phyloP scores from a whole-genome alignment of 2,113 vertebrate genomes.

The Elachura formosa region DNA sequence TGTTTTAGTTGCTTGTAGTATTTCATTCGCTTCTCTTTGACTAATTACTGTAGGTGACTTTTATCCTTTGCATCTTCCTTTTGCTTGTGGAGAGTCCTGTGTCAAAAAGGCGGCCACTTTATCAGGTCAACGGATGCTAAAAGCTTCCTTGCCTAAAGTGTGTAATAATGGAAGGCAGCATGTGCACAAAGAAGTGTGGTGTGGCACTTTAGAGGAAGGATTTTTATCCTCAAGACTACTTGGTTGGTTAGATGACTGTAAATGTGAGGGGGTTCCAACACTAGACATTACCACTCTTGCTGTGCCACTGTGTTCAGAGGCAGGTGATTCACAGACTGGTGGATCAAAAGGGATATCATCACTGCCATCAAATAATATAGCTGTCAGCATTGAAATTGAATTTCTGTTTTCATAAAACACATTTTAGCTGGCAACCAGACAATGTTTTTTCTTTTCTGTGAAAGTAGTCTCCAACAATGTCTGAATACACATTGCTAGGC shows the following conservation, averaged over 20 bases:
- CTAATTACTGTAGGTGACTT: neutral
- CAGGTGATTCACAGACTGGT: neutral
- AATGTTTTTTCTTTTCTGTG: neutral
- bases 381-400: neutral
- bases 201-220: neutral
- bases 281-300: neutral
- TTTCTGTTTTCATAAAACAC: slow-evolving; percentile 24
- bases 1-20: neutral
- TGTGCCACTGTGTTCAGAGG: neutral
- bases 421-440: neutral
- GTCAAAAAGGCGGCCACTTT: neutral
- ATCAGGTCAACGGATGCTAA: neutral
- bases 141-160: neutral
- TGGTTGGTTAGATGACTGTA: neutral
- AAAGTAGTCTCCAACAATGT: neutral
- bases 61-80: neutral
- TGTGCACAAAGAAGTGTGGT: neutral
- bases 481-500: neutral
- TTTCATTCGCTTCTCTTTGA: neutral
- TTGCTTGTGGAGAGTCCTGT: neutral
- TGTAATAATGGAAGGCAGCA: neutral
- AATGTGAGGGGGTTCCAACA: neutral
- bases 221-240: neutral
- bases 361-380: neutral
- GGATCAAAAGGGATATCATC: neutral